A percentile compares a stretch with the other conserved stretches of the same genome.
phyloP scores from a whole-genome alignment of 2,113 vertebrate species.

The Eptatretus burgeri region DNA sequence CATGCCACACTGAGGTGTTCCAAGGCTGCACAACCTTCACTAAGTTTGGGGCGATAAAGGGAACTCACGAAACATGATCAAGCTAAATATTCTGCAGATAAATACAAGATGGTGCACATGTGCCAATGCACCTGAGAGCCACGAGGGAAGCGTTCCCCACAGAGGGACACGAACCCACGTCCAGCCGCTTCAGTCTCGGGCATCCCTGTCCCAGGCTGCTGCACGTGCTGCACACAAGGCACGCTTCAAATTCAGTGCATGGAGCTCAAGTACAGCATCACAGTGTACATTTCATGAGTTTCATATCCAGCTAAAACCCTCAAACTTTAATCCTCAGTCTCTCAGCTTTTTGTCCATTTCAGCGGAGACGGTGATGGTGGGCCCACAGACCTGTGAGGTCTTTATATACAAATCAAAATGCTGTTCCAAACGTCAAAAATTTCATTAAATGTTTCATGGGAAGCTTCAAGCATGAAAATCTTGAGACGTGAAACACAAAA shows the following conservation, averaged over 20 bases:
- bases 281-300: constrained; percentile 17
- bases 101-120: background rate
- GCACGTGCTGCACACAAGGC: constrained; percentile 28
- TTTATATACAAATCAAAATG: no score
- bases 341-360: no score
- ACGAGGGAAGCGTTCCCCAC: constrained; percentile 70
- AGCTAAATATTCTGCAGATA: background rate
- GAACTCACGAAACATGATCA: constrained; percentile 6
- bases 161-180: constrained; percentile 71
- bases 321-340: background rate
- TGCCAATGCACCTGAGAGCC: constrained; percentile 40
- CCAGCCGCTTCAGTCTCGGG: constrained; percentile 61
- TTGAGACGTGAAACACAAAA: no score
- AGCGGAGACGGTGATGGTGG: no score
- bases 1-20: constrained; percentile 65
- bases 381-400: no score
- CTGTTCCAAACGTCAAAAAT: no score
- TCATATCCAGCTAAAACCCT: constrained; percentile 11
- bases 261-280: constrained; percentile 10
- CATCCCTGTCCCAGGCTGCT: constrained; percentile 82
- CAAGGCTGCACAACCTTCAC: constrained; percentile 55
- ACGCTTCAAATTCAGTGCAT: no score
- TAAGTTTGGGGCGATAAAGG: constrained; percentile 14
- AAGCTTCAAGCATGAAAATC: no score
- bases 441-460: no score